Percentiles rank a stretch among this genome's conserved stretches.
Evolutionary conservation across 2,113 vertebrate genomes (phyloP).

Genomic region (Tursiops truncatus): DNA sequence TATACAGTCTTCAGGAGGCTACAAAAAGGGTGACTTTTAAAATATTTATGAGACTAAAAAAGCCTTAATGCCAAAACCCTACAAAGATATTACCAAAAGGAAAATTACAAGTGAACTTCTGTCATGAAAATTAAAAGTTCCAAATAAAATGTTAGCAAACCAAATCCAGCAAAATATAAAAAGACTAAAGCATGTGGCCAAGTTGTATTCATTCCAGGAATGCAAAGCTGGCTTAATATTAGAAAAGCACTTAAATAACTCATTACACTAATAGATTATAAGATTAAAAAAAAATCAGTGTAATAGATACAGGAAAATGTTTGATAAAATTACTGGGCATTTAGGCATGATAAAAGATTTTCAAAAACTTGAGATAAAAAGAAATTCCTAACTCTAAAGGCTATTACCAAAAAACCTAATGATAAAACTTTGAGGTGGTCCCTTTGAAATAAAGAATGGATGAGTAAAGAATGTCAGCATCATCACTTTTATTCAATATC

Average conservation of each 20-base stretch:
- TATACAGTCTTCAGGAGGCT: neutral
- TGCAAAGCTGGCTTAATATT: neutral
- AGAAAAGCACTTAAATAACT: neutral
- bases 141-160: neutral
- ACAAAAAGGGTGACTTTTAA: neutral
- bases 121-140: neutral
- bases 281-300: neutral
- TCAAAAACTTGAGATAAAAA: neutral
- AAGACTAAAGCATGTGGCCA: neutral
- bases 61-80: neutral
- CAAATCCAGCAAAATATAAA: neutral
- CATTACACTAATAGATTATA: neutral
- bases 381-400: neutral
- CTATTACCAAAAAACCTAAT: neutral
- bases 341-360: neutral
- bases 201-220: neutral
- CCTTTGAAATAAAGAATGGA: neutral
- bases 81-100: neutral
- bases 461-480: neutral
- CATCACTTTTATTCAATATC: neutral
- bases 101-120: neutral
- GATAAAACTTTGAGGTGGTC: neutral
- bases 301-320: neutral
- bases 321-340: neutral
- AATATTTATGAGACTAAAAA: neutral